Evolutionary conservation across 2,888 invertebrate species (phyloP).

Genomic region (Drosophila acutilabella): DNA sequence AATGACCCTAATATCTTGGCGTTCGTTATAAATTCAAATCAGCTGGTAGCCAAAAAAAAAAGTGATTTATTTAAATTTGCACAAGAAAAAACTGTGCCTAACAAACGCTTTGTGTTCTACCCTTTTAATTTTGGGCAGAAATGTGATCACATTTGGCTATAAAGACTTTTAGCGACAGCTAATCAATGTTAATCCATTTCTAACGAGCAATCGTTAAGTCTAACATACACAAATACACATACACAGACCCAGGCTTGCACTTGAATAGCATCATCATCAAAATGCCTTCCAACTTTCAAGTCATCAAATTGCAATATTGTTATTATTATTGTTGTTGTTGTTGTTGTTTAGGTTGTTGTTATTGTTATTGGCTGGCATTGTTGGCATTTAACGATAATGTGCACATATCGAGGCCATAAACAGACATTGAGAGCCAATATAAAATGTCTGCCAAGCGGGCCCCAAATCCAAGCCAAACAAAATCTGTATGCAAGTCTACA

Average conservation of each 20-base stretch:
- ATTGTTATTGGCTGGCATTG: conserved; percentile 54
- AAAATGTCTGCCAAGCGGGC: conserved; percentile 42
- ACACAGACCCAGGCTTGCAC: conserved; percentile 6
- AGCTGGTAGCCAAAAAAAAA: conserved; percentile 37
- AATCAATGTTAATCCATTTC: conserved; percentile 79
- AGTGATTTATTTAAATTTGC: conserved; percentile 63
- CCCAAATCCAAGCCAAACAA: conserved; percentile 22
- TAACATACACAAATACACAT: conserved; percentile 15
- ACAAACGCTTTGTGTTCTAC: conserved; percentile 24
- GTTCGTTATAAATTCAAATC: conserved; percentile 72
- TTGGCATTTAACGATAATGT: conserved; percentile 74
- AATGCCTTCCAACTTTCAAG: conserved; percentile 67
- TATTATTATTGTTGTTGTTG: conserved; percentile 23
- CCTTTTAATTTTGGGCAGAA: conserved; percentile 57
- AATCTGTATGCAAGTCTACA: conserved; percentile 48
- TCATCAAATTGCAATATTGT: conserved; percentile 75
- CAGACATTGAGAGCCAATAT: conserved; percentile 61
- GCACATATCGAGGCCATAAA: conserved; percentile 71
- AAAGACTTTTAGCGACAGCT: conserved; percentile 42
- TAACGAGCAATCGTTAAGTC: conserved; percentile 72
- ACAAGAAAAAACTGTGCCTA: conserved; percentile 9
- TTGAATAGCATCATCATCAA: conserved; percentile 65
- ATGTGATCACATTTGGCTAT: conserved; percentile 9
- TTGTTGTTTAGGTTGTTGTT: conserved; percentile 25
- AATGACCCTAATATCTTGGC: conserved; percentile 35